Evolutionary conservation across 2,888 invertebrate genomes (phyloP).

Genomic region (Rutpela maculata): DNA sequence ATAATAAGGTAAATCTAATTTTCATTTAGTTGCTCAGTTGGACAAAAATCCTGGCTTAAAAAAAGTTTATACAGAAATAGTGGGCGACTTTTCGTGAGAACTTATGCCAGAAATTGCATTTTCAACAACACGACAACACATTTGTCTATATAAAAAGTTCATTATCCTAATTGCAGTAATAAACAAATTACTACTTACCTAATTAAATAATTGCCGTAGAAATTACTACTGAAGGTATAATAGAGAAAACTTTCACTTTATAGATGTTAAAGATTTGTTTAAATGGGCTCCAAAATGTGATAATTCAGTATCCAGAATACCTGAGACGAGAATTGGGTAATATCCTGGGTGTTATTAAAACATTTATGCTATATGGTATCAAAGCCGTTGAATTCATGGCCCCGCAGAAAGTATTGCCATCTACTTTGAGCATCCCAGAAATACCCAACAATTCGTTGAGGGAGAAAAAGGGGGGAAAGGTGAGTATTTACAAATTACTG

Average conservation of each 20-base stretch:
- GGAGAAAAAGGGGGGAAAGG: constrained; percentile 79
- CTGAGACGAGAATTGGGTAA: constrained; percentile 73
- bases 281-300: constrained; percentile 70
- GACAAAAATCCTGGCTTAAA: too few relatives aligned
- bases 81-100: too few relatives aligned
- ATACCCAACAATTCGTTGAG: constrained; percentile 64
- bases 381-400: constrained; percentile 73
- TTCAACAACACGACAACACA: too few relatives aligned
- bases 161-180: too few relatives aligned
- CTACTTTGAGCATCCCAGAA: constrained; percentile 79
- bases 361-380: constrained; percentile 76
- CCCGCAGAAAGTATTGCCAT: constrained; percentile 77
- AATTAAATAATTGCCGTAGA: too few relatives aligned
- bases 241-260: constrained; percentile 50
- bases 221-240: background rate
- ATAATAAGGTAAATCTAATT: constrained; percentile 74
- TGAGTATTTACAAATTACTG: constrained; percentile 61
- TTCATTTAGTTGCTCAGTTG: too few relatives aligned
- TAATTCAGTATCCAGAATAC: constrained; percentile 65
- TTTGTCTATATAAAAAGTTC: too few relatives aligned
- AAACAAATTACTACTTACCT: background rate
- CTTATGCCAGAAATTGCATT: too few relatives aligned
- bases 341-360: constrained; percentile 77
- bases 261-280: constrained; percentile 75
- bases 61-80: too few relatives aligned